Evolutionary conservation across 35 echinoderm and acorn worm species (phyloP), one percentile per base, ranked within the genome.

Genomic region (Diadema setosum): DNA sequence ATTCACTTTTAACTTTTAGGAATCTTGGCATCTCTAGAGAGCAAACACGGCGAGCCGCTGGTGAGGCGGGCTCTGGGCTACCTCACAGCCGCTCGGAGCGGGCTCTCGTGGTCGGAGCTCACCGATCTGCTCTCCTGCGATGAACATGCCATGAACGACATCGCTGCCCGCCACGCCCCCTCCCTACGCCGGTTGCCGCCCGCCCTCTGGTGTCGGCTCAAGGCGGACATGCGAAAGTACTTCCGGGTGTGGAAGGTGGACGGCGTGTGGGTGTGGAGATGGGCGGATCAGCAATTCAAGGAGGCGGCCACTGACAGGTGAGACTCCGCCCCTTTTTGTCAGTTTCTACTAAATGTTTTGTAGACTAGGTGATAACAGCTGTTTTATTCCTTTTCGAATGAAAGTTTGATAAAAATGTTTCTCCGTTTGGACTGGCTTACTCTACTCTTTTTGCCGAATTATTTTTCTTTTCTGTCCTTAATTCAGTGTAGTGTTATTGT

Each of bases 81-180:
- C 82, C 34, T 98, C 18, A 98, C 96, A 3, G 96, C 96, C 0
- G 61, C 92, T 4, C 21, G 75, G 5, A 76, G 69, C 61, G 96
- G 96, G 11, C 46, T 98, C 18, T 81, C 80, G 2, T 90, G 89
- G 88, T 58, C 88, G 15, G 96, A 98, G 43, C 45, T 98, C 18
- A 84, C 91, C 63, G 96, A 98, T 48, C 81, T 98, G 11, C 81
- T 98, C 5, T 98, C 96, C n/a, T 81, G 94, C 32, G 96, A 98
- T 89, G 87, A 98, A 29, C 63, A 81, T 2, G 96, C 87, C 29
- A 94, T 98, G 85, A 60, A 44, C 5, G 88, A 94, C 20, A 81
- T 98, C 5, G 65, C 74, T 34, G 80, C 24, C 21, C 42, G 88
- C 39, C 50, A 94, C 52, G 80, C 67, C 15, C 84, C 85, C 1